Evolutionary conservation across 2,888 invertebrate species (phyloP).

Genomic region (Agonopterix heracliana): DNA sequence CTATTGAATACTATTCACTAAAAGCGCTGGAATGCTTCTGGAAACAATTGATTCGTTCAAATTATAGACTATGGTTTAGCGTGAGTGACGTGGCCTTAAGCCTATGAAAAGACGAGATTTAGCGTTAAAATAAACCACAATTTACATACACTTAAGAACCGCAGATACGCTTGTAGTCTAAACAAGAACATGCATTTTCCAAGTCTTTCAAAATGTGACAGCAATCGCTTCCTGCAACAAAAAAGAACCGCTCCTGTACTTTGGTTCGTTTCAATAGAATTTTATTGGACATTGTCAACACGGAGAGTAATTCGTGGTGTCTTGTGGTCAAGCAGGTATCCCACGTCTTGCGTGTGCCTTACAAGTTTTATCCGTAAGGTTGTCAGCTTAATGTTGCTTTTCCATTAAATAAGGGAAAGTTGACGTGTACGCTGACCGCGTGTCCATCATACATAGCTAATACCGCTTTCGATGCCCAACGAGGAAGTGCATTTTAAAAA

Average conservation of each 20-base stretch:
- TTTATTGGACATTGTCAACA: conserved; percentile 27
- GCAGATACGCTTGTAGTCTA: no score
- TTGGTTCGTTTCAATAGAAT: conserved; percentile 11
- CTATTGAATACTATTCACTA: conserved; percentile 10
- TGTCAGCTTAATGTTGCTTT: conserved; percentile 57
- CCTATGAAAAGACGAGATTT: no score
- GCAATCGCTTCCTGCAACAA: not conserved
- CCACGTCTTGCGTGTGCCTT: conserved; percentile 35
- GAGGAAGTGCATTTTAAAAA: conserved; percentile 50
- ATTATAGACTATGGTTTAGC: no score
- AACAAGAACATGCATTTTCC: no score
- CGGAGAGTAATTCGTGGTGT: conserved; percentile 13
- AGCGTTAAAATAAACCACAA: no score
- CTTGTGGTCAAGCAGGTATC: conserved; percentile 38
- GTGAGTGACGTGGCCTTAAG: no score
- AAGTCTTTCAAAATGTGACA: no score
- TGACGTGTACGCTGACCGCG: conserved; percentile 47
- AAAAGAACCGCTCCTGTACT: not conserved
- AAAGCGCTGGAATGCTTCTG: conserved; percentile 23
- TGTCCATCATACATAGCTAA: conserved; percentile 63
- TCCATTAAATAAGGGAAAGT: conserved; percentile 69
- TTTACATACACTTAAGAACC: no score
- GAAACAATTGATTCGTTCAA: conserved; percentile 24
- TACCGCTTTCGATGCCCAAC: conserved; percentile 64
- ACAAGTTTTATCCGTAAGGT: conserved; percentile 52